phyloP scores from a whole-genome alignment of 2,888 invertebrate species.

The Cylindroiulus punctatus region DNA sequence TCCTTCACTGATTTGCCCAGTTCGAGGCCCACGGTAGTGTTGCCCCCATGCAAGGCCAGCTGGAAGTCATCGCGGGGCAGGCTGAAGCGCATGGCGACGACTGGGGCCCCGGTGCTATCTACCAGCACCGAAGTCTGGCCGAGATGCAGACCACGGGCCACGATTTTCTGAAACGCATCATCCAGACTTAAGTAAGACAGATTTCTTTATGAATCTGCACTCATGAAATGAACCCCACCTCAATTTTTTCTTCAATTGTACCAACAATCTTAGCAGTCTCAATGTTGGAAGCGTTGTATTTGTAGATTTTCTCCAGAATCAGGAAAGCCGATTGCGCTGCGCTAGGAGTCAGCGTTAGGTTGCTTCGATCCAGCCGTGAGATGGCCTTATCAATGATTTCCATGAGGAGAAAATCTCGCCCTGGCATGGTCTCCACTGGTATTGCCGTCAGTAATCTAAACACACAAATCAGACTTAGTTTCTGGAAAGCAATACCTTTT shows the following conservation, averaged over 20 bases:
- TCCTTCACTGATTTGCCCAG: slow-evolving; percentile 18
- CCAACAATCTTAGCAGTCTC: not conserved
- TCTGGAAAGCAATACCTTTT: too few species aligned
- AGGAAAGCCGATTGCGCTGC: slow-evolving; percentile 46
- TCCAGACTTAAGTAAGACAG: not conserved
- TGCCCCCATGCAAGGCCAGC: not conserved
- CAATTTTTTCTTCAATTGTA: not conserved
- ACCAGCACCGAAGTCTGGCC: slow-evolving; percentile 40
- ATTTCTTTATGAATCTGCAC: not conserved
- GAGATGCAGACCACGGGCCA: slow-evolving; percentile 54
- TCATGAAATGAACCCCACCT: not conserved
- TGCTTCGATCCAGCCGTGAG: not conserved
- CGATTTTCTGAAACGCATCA: slow-evolving; percentile 7
- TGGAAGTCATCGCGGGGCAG: slow-evolving; percentile 44
- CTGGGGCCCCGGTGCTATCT: slow-evolving; percentile 40
- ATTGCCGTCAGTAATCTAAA: slow-evolving; percentile 30
- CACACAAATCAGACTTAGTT: too few species aligned
- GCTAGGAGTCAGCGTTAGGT: not conserved
- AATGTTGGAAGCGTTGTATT: slow-evolving; percentile 37
- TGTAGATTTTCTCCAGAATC: slow-evolving; percentile 52
- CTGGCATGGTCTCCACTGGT: not conserved
- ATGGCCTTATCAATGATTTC: slow-evolving; percentile 51
- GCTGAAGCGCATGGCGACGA: slow-evolving; percentile 45
- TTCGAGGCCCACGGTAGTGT: slow-evolving; percentile 30
- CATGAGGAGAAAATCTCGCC: slow-evolving; percentile 52